Evolutionary conservation across 2,888 invertebrate species (phyloP).

Genomic region (Scaptomyza flava): DNA sequence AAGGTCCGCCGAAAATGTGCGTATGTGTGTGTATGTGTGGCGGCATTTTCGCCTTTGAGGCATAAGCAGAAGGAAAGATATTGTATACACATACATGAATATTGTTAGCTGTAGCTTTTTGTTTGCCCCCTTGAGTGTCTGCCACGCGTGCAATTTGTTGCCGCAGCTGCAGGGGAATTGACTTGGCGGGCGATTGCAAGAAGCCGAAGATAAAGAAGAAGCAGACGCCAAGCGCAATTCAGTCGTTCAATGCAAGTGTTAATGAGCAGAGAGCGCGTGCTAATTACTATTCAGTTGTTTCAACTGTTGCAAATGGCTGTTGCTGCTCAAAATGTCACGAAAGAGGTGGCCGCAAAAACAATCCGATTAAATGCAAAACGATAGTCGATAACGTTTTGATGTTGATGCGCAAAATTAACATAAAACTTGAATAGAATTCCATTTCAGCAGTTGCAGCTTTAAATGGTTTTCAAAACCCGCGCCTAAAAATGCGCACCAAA

Average conservation of each 20-base stretch:
- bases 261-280: constrained; percentile 65
- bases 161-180: constrained; percentile 42
- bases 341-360: neutral
- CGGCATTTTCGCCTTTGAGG: constrained; percentile 76
- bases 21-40: constrained; percentile 18
- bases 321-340: constrained; percentile 17
- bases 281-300: constrained; percentile 60
- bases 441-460: neutral
- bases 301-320: constrained; percentile 31
- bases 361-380: neutral
- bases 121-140: constrained; percentile 18
- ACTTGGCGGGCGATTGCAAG: neutral
- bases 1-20: constrained; percentile 24
- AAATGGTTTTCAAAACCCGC: neutral
- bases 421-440: neutral
- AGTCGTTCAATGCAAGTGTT: constrained; percentile 45
- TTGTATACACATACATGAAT: constrained; percentile 18
- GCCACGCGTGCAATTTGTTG: constrained; percentile 70
- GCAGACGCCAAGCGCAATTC: neutral
- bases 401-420: no score
- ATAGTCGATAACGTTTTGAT: constrained; percentile 1
- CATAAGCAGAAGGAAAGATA: constrained; percentile 23
- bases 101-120: constrained; percentile 9
- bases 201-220: constrained; percentile 7
- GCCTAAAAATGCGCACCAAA: constrained; percentile 2